Conservation (phyloP, 1,140 invertebrate species). For the Diabrotica undecimpunctata region DNA sequence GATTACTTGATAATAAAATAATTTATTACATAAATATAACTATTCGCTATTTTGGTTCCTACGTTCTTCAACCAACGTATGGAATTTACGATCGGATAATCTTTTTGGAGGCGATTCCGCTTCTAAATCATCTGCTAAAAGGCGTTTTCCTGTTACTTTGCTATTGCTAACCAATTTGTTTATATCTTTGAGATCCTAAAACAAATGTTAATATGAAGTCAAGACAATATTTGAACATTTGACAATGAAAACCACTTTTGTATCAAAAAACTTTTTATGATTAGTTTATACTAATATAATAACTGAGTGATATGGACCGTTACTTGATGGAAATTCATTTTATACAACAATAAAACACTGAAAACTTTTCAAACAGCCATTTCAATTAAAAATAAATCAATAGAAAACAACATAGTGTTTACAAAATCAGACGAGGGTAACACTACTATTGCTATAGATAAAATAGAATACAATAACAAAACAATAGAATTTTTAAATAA, state of each 20-base stretch:
- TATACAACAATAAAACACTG: no score
- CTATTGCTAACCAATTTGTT: slow-evolving; percentile 43
- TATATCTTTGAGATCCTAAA: slow-evolving; percentile 46
- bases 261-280: not conserved
- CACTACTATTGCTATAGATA: no score
- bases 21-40: not conserved
- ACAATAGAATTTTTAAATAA: no score
- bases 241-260: not conserved
- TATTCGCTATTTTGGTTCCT: slow-evolving; percentile 33
- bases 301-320: not conserved
- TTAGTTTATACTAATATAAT: not conserved
- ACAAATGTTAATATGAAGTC: slow-evolving; percentile 7
- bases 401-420: no score
- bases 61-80: slow-evolving; percentile 42
- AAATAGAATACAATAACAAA: no score
- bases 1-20: no score
- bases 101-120: slow-evolving; percentile 30
- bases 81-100: slow-evolving; percentile 40
- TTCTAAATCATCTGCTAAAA: slow-evolving; percentile 35
- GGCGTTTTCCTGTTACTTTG: slow-evolving; percentile 36
- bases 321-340: no score
- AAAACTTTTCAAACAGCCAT: no score
- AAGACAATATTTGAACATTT: not conserved
- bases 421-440: no score
- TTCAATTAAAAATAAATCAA: no score